Evolutionary conservation across 2,113 vertebrate genomes (phyloP), one percentile per base, ranked within the genome.

Genomic region (Furnarius figulus): DNA sequence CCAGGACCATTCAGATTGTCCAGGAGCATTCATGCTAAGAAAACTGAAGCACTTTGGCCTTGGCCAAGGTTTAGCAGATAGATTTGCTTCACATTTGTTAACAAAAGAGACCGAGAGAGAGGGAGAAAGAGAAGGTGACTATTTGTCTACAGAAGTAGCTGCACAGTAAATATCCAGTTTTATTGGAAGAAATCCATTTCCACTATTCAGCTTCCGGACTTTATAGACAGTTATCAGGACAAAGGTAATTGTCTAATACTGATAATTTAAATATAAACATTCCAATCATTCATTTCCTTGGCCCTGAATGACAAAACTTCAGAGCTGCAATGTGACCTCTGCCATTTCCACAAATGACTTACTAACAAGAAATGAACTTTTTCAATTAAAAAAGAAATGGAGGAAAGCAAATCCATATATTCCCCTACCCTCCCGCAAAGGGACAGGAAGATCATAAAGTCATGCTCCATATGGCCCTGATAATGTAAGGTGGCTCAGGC

Each of bases 211-310:
- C 62, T 94, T 92, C 68, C 83, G 93, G 53, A 55, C 30, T 31
- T 85, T 67, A 90, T 9, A 74, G 79, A 74, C 40, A 39, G 22
- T 81, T 84, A 58, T 44, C 55, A 86, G 44, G 30, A 86, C 49
- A 58, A 88, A 72, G 50, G 44, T 85, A 93, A 63, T 79, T 93
- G 73, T 66, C 50, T 87, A 90, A 74, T 6, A 12, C 16, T 50
- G 65, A 76, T 78, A 53, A 95, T 92, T 95, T 95, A 91, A 92
- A 95, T 94, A 71, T 55, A 94, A 95, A 84, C 68, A 87, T 72
- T 33, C 18, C 58, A 47, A 86, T 56, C 4, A 3, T 90, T 90
- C 0, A 5, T 76, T 94, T 80, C 46, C 62, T 79, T 3, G 37
- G 44, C 66, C 53, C 73, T 33, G 47, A 88, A 44, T 94, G 85